Conservation (phyloP, 2,797 vertebrate genomes). For the Microctenopoma stevenorrisi region DNA sequence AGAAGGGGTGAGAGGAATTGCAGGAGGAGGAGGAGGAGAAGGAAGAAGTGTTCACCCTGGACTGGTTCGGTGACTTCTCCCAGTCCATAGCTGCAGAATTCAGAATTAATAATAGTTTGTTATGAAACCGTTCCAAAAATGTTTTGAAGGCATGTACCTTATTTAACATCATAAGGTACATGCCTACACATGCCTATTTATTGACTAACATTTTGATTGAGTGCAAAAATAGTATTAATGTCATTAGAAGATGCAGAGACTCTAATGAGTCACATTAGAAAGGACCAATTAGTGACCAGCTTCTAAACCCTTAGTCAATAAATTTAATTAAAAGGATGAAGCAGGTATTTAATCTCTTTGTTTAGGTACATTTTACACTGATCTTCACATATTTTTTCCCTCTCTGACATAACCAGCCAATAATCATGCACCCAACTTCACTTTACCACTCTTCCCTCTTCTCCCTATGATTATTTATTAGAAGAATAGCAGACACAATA, state of each 20-base stretch:
- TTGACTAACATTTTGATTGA: not conserved
- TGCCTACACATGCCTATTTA: not conserved
- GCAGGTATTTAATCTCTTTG: not conserved
- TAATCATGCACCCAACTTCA: not conserved
- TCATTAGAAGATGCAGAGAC: not conserved
- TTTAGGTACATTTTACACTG: constrained; percentile 9
- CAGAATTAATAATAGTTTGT: constrained; percentile 6
- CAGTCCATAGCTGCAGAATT: constrained; percentile 56
- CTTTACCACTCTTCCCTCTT: not conserved
- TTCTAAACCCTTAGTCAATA: constrained; percentile 18
- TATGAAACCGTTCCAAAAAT: not conserved
- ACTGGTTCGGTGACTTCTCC: constrained; percentile 67
- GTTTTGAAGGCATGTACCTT: not conserved
- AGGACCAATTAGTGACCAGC: constrained; percentile 24
- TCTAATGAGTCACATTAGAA: constrained; percentile 11
- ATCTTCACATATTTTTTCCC: constrained; percentile 12
- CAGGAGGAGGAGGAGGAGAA: constrained; percentile 45
- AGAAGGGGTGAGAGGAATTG: constrained; percentile 54
- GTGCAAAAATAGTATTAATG: not conserved
- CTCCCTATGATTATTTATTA: not conserved
- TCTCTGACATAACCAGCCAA: not conserved
- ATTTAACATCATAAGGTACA: not conserved
- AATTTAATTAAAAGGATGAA: constrained; percentile 10
- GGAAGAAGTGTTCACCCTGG: constrained; percentile 68
- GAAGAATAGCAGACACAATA: not conserved